Base-by-base conservation (phyloP, 2,888 invertebrate species). In the Melinopterus prodromus region DNA sequence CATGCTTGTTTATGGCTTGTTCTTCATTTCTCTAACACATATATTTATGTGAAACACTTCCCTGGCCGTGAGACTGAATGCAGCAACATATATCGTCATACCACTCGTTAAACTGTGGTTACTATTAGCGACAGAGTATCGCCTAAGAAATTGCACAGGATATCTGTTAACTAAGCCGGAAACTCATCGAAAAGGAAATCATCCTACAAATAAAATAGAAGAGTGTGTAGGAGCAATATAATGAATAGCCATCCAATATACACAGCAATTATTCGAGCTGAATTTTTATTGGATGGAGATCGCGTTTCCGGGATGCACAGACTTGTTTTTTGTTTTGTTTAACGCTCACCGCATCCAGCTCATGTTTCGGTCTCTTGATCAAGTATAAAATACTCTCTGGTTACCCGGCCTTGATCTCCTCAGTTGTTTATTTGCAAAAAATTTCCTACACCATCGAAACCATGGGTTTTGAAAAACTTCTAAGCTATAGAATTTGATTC, bases 281-380 rank as follows among this genome's bases (percentile, higher is more conserved):
- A 53, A 12, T 53, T 53, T 53, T 53, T 53, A 53, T 53, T 53
- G 53, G 53, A 9, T 53, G 9, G 53, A 53, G 53, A 53, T 53
- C 74, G 74, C 16, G 26, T 74, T 74, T 74, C 74, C 74, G 74
- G 74, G 74, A 74, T 74, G 74, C 3, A 36, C 36, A n/a, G 74
- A 16, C 36, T 74, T 74, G 74, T 74, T 74, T 6, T 74, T 74
- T 26, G n/a, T 26, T 74, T 14, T 71, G 16, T 71, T 16, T 3
- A 74, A 74, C 16, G 74, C 36, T 36, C 16, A 74, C 36, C 26
- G 35, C 26, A 74, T 74, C n/a, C 26, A n/a, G 74, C 14, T 36
- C 74, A 36, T 14, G 71, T 74, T 16, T 74, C 74, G 74, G 74
- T 74, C 74, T 74, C 16, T 71, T 6, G 71, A 74, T 74, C 74